A percentile compares a stretch with the other conserved stretches of the same genome.
Conservation (phyloP, 2,888 invertebrate genomes). For the Hypena proboscidalis region DNA sequence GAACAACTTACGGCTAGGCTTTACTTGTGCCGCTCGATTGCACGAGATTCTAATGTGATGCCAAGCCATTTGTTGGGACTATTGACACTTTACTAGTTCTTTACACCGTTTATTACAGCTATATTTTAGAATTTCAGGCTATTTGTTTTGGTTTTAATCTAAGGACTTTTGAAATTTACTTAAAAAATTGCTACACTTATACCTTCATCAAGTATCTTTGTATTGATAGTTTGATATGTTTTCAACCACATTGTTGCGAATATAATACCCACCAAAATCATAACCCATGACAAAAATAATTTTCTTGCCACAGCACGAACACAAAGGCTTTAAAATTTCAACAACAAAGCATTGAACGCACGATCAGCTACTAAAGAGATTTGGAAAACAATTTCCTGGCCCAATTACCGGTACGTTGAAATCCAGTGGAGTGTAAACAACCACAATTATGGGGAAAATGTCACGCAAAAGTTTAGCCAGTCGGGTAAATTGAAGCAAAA, state of each 20-base stretch:
- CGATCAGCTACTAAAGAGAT: conserved; percentile 48
- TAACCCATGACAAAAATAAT: not conserved
- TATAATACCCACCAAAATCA: not conserved
- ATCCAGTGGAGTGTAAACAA: conserved; percentile 66
- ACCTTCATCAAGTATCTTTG: too few species aligned
- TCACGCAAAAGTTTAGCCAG: conserved; percentile 47
- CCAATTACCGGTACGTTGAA: conserved; percentile 65
- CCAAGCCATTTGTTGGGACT: conserved; percentile 20
- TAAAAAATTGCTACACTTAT: not conserved
- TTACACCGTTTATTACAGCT: too few species aligned
- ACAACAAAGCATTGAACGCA: conserved; percentile 37
- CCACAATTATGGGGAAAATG: conserved; percentile 57
- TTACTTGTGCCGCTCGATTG: conserved; percentile 32
- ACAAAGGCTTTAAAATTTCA: conserved; percentile 3
- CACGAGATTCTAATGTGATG: conserved; percentile 41
- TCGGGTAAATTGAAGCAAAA: conserved; percentile 8
- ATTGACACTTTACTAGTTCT: not conserved
- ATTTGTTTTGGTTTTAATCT: too few species aligned
- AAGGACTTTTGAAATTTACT: too few species aligned
- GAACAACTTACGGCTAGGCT: conserved; percentile 44
- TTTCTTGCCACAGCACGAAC: conserved; percentile 1
- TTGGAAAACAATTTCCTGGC: conserved; percentile 55
- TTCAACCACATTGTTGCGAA: too few species aligned
- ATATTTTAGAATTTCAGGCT: too few species aligned
- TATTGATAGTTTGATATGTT: too few species aligned